These are phyloP conservation scores for Tipula lateralis DNA, from an alignment of 2,888 invertebrate genomes.

Conservation along the genomic window DNA sequence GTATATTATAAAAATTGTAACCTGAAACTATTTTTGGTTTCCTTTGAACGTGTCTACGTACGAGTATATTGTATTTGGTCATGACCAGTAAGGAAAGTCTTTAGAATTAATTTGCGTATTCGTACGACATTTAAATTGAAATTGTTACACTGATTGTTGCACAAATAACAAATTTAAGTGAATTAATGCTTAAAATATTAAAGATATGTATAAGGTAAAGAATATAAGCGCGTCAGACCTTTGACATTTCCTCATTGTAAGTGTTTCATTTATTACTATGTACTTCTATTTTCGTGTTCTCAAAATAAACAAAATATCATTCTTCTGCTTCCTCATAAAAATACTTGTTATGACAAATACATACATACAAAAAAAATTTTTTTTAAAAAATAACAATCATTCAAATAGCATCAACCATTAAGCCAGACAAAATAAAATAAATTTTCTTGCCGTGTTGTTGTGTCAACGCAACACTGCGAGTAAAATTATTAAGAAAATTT, in stretches of 20 bases:
- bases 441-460: background rate
- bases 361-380: background rate
- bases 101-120: too few relatives aligned
- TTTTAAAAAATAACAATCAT: slow-evolving; percentile 4
- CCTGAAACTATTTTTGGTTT: too few relatives aligned
- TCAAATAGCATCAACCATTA: slow-evolving; percentile 11
- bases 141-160: too few relatives aligned
- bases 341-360: background rate
- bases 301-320: background rate
- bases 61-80: too few relatives aligned
- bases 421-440: slow-evolving; percentile 24
- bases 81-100: too few relatives aligned
- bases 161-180: too few relatives aligned
- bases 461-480: background rate
- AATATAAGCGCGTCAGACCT: slow-evolving; percentile 1
- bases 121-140: too few relatives aligned
- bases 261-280: background rate
- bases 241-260: background rate
- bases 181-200: too few relatives aligned
- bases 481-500: background rate
- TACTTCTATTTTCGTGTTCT: background rate
- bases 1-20: too few relatives aligned
- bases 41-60: too few relatives aligned
- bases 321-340: background rate
- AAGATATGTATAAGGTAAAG: background rate